Evolutionary conservation across 2,888 invertebrate genomes (phyloP).

Genomic region (Autographa pulchrina): DNA sequence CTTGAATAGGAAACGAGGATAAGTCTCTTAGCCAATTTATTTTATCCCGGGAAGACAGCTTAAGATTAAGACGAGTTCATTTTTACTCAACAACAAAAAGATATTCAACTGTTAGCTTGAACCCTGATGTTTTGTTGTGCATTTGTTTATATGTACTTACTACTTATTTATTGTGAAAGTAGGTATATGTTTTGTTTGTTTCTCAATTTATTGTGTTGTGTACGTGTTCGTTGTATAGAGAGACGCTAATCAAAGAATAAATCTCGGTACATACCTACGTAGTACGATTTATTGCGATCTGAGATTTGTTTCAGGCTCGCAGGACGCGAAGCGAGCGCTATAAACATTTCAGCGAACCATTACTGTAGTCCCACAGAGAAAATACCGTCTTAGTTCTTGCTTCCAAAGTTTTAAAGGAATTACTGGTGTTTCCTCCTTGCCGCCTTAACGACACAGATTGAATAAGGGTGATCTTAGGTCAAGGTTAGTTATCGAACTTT

Average conservation of each 20-base stretch:
- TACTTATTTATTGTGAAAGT: background rate
- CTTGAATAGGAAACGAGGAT: conserved; percentile 57
- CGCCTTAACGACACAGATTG: conserved; percentile 59
- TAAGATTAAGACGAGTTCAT: conserved; percentile 56
- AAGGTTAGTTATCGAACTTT: conserved; percentile 30
- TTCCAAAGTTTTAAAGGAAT: conserved; percentile 79
- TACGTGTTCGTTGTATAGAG: conserved; percentile 68
- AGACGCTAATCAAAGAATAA: conserved; percentile 82
- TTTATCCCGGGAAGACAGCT: conserved; percentile 58
- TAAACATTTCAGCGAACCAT: conserved; percentile 84
- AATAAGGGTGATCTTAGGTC: conserved; percentile 52
- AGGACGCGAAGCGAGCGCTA: conserved; percentile 74
- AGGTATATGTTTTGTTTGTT: conserved; percentile 44
- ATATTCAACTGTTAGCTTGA: conserved; percentile 16
- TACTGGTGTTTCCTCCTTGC: conserved; percentile 70
- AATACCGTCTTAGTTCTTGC: conserved; percentile 77
- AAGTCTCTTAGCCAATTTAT: conserved; percentile 59
- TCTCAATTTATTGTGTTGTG: conserved; percentile 59
- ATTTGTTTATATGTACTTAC: background rate
- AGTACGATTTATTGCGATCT: conserved; percentile 79
- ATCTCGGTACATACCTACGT: conserved; percentile 71
- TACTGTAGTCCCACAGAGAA: conserved; percentile 75
- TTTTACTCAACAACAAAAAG: conserved; percentile 42
- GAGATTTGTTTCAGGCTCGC: conserved; percentile 79
- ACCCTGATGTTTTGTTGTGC: conserved; percentile 17